Evolutionary conservation across 2,888 invertebrate species (phyloP), one percentile per base, ranked within the genome.

Genomic region (Tubulanus polymorphus): DNA sequence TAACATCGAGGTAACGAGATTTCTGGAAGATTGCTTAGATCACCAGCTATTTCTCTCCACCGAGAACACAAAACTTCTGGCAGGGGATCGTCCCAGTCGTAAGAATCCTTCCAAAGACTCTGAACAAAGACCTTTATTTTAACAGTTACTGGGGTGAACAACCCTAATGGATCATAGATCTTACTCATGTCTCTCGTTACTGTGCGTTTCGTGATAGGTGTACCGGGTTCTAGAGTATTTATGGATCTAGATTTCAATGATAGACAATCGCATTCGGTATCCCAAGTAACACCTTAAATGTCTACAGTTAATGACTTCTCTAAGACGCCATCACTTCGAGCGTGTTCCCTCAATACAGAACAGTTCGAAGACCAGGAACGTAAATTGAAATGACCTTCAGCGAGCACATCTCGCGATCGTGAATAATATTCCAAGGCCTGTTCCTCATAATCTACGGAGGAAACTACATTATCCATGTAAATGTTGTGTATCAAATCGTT

Each of bases 391-490:
- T 53, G 52, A 28, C 50, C 59, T 23, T 15, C 18, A 15, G 47
- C 26, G 28, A 56, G 30, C 27, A 58, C 15, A 27, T 52, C 37
- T 27, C 53, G n/a, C n/a, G n/a, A n/a, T n/a, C n/a, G n/a, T n/a
- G n/a, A n/a, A n/a, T n/a, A n/a, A n/a, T n/a, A n/a, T n/a, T n/a
- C n/a, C n/a, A n/a, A n/a, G n/a, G n/a, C n/a, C n/a, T n/a, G n/a
- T n/a, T n/a, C n/a, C n/a, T n/a, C n/a, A n/a, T n/a, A n/a, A n/a
- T n/a, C n/a, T n/a, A n/a, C n/a, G n/a, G n/a, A n/a, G n/a, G n/a
- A 37, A 2, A 56, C 53, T 18, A 56, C 20, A 53, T 56, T 57
- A 28, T 57, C 54, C 26, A 58, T 50, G 30, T 58, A 55, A 23
- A 55, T 49, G 37, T 55, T 30, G 3, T 15, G 46, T 15, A 6